A percentile compares a stretch with the other conserved stretches of the same genome.
Evolutionary conservation across 2,113 vertebrate species (phyloP).

Genomic region (Pelecanoides urinatrix): DNA sequence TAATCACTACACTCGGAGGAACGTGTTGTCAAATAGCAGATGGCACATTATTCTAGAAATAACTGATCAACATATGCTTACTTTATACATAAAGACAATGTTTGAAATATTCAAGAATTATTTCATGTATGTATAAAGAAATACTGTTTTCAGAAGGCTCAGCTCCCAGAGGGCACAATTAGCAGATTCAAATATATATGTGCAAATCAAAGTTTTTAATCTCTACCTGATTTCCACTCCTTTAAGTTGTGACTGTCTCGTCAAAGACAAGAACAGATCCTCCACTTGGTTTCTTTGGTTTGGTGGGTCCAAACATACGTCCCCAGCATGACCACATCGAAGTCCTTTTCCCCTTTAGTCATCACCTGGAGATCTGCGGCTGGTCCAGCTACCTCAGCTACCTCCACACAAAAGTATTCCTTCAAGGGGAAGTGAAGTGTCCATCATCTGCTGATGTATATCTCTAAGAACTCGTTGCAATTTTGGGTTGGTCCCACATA

Average conservation of each 20-base stretch:
- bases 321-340: neutral
- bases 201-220: neutral
- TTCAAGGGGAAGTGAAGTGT: neutral
- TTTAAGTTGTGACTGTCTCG: neutral
- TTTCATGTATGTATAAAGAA: neutral
- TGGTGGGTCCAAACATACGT: no score
- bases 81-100: neutral
- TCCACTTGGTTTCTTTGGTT: neutral
- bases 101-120: neutral
- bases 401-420: rapidly evolving
- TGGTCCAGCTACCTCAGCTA: neutral
- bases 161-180: conserved; percentile 54
- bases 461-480: rapidly evolving
- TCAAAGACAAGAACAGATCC: neutral
- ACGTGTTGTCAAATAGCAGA: conserved; percentile 29
- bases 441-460: neutral
- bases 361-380: neutral
- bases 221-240: neutral
- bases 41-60: conserved; percentile 38
- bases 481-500: neutral
- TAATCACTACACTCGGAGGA: neutral
- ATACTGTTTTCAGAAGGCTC: neutral
- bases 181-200: neutral
- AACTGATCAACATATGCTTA: conserved; percentile 53
- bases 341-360: neutral